A percentile compares a stretch with the other conserved stretches of the same genome.
phyloP scores from a whole-genome alignment of 2,113 vertebrate genomes.

The Pterocles gutturalis region DNA sequence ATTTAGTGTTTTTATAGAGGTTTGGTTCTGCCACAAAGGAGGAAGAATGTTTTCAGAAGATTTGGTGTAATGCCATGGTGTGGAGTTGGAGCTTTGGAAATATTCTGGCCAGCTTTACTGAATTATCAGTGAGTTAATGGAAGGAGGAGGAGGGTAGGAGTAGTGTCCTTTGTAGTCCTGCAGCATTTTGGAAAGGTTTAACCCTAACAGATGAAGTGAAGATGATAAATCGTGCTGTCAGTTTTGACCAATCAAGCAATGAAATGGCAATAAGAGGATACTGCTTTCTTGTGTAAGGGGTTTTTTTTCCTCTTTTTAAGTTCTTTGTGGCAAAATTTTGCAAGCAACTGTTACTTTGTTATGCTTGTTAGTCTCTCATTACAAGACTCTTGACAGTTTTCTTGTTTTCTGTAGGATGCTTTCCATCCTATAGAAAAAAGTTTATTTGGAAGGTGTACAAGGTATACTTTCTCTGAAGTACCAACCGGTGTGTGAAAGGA shows the following conservation, averaged over 20 bases:
- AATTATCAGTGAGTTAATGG: slow-evolving; percentile 27
- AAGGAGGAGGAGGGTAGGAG: background rate
- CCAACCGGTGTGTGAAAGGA: background rate
- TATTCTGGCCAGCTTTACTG: background rate
- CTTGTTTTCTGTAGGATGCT: background rate
- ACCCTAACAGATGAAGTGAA: slow-evolving; percentile 53
- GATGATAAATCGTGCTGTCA: slow-evolving; percentile 70
- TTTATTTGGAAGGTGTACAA: background rate
- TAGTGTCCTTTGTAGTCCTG: background rate
- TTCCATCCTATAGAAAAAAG: background rate
- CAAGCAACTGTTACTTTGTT: background rate
- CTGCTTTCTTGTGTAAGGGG: background rate
- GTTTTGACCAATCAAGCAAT: slow-evolving; percentile 66
- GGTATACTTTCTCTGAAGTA: background rate
- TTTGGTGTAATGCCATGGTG: background rate
- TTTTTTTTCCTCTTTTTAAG: background rate
- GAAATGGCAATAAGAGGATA: background rate
- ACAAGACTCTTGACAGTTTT: background rate
- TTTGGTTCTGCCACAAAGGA: background rate
- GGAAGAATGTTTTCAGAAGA: background rate
- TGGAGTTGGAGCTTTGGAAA: background rate
- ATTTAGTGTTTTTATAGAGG: background rate
- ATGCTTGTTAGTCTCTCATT: too few relatives aligned
- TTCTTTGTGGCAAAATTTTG: slow-evolving; percentile 11
- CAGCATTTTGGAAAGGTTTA: slow-evolving; percentile 57